phyloP scores from a whole-genome alignment of 2,888 invertebrate species.

The Scaptomyza polygonia region DNA sequence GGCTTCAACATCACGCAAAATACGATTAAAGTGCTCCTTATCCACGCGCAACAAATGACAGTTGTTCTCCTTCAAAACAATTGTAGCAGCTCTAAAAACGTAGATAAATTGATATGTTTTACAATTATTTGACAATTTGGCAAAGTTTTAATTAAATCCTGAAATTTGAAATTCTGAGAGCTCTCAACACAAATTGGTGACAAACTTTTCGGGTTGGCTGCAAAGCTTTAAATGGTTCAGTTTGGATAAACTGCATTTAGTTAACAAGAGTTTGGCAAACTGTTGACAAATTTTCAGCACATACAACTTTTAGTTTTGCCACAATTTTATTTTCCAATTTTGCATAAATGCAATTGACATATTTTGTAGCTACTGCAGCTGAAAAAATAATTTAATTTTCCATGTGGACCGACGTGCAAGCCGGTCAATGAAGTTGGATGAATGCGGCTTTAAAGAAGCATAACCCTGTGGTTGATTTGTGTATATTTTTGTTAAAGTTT shows the following conservation, averaged over 20 bases:
- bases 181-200: not conserved
- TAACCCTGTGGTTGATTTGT: not conserved
- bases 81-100: constrained; percentile 89
- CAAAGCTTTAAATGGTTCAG: constrained; percentile 28
- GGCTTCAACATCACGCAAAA: constrained; percentile 93
- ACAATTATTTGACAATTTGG: constrained; percentile 10
- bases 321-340: not conserved
- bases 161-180: not conserved
- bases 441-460: constrained; percentile 1
- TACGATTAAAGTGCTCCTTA: constrained; percentile 93
- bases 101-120: not conserved
- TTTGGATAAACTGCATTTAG: constrained; percentile 21
- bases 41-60: constrained; percentile 93
- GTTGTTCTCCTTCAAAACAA: constrained; percentile 91
- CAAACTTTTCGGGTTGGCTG: not conserved
- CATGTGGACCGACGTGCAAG: not conserved
- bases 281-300: constrained; percentile 9
- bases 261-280: constrained; percentile 29
- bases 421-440: constrained; percentile 6
- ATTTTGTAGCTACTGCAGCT: constrained; percentile 17
- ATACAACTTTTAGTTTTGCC: not conserved
- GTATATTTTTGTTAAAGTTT: not conserved
- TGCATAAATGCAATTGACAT: constrained; percentile 18
- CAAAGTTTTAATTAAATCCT: constrained; percentile 2
- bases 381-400: constrained; percentile 25